Conservation (phyloP, 2,888 invertebrate genomes). For the Cantharis flavilabris region DNA sequence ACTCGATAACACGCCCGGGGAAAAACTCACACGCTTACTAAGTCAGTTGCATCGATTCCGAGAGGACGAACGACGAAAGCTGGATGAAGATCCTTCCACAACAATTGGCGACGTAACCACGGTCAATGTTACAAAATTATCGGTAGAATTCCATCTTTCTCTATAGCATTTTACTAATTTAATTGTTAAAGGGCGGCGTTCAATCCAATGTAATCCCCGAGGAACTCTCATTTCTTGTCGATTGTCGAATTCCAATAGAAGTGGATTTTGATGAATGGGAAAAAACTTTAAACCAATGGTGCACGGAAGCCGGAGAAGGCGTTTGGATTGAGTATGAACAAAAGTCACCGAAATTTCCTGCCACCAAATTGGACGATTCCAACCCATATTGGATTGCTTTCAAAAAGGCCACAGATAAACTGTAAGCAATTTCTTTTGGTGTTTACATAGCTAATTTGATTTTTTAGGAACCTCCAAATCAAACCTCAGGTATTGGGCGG, state of each 20-base stretch:
- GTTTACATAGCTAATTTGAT: neutral
- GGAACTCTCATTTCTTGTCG: neutral
- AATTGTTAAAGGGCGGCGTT: neutral
- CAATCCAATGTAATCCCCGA: neutral
- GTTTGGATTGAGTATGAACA: neutral
- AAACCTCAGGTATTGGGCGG: neutral
- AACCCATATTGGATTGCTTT: neutral
- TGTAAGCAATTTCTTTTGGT: slow-evolving; percentile 39
- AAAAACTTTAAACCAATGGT: neutral
- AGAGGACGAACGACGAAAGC: slow-evolving; percentile 66
- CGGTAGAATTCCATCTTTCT: slow-evolving; percentile 55
- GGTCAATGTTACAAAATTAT: slow-evolving; percentile 78
- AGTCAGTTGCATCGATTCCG: slow-evolving; percentile 75
- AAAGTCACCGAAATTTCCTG: neutral
- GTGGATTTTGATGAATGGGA: neutral
- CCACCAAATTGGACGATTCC: neutral
- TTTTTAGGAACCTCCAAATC: neutral
- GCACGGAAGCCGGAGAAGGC: neutral
- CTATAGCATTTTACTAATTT: neutral
- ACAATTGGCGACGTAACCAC: slow-evolving; percentile 86
- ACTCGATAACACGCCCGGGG: slow-evolving; percentile 79
- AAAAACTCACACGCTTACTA: slow-evolving; percentile 75
- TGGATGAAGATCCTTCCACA: slow-evolving; percentile 67
- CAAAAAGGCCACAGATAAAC: slow-evolving; percentile 48
- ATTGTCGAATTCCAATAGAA: neutral